Evolutionary conservation across 2,113 vertebrate genomes (phyloP).

Genomic region (Progne subis): DNA sequence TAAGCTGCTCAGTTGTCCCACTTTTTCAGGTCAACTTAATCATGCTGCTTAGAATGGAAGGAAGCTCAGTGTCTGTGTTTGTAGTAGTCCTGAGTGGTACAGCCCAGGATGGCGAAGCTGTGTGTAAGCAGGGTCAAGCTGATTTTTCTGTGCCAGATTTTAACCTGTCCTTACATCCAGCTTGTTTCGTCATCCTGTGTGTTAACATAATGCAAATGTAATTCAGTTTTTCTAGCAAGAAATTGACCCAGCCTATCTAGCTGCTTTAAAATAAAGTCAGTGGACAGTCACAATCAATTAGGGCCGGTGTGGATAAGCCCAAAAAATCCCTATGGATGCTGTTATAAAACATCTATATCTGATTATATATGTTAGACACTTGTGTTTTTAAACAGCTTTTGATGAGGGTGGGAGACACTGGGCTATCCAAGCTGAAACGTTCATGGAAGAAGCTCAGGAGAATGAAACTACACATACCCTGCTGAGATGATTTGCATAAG

Average conservation of each 20-base stretch:
- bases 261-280: background rate
- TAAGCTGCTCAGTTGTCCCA: constrained; percentile 33
- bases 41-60: background rate
- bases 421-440: background rate
- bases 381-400: background rate
- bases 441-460: background rate
- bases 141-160: background rate
- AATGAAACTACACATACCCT: background rate
- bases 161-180: background rate
- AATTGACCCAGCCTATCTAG: background rate
- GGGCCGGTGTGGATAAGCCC: background rate
- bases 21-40: constrained; percentile 6
- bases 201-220: background rate
- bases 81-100: background rate
- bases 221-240: background rate
- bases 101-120: background rate
- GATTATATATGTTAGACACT: background rate
- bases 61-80: background rate
- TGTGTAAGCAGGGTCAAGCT: background rate
- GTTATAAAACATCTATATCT: background rate
- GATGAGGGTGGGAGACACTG: background rate
- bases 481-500: background rate
- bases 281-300: background rate
- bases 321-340: background rate
- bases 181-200: background rate